Evolutionary conservation across 2,113 vertebrate species (phyloP), one percentile per base, ranked within the genome.

Genomic region (Pandion haliaetus): DNA sequence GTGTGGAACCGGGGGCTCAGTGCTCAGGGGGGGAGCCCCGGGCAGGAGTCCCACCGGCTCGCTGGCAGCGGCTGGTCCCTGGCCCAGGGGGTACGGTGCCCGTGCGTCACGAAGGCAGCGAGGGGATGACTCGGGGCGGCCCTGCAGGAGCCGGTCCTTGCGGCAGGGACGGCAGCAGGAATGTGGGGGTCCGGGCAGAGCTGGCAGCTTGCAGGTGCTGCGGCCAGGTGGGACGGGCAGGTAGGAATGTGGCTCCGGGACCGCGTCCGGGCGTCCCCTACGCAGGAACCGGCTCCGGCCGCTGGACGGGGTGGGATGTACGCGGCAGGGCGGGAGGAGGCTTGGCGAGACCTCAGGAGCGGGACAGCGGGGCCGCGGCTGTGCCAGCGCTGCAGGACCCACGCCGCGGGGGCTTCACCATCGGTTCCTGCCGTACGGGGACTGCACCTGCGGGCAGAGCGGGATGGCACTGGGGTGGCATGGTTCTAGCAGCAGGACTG

Each of bases 401-500:
- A 58, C 18, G 62, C 80, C 42, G 14, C 11, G 12, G 58, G 54
- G 58, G 85, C 83, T 65, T 96, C 98, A 98, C 97, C 98, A 98
- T 58, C 98, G 95, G 16, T 82, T 97, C 95, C 97, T 97, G 96
- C 88, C 70, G 45, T 98, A 98, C 0, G 96, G 98, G 88, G 98
- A 98, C 85, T 97, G 98, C 90, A 94, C 94, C 98, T 98, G 97
- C 5, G 76, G 96, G 95, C 82, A 97, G 66, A 97, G 80, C 10
- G 0, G 87, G 74, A 69, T 18, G 36, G 55, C 13, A 13, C 54
- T 3, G 45, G 26, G 13, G 17, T 55, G 42, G 38, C 38, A 50
- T 17, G 50, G 34, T 5, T 36, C 40, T 2, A 13, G 59, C 45
- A 82, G 79, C 36, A 0, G 45, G 5, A 36, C 34, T 17, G 4